These are phyloP conservation scores for Typhlichthys eigenmanni DNA, from an alignment of 2,797 vertebrate genomes.

Conservation along the genomic window DNA sequence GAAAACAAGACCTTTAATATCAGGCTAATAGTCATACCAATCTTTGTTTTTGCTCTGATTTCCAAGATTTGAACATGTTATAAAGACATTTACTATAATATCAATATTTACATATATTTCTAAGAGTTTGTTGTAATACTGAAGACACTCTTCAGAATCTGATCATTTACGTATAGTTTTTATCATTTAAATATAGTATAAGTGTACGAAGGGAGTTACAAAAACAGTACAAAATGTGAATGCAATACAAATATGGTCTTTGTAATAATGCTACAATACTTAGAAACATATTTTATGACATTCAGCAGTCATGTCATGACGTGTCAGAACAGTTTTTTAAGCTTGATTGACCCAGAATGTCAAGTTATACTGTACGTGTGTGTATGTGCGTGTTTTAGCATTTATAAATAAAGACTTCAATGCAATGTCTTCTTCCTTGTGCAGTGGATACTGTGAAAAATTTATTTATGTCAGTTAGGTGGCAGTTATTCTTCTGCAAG, in stretches of 20 bases:
- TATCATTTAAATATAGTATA: conserved; percentile 10
- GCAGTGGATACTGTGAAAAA: no score
- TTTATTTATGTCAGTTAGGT: no score
- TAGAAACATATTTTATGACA: background rate
- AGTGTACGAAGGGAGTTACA: conserved; percentile 37
- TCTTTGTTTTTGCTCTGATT: background rate
- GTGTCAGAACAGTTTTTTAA: background rate
- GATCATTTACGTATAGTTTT: conserved; percentile 9
- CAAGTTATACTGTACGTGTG: conserved; percentile 19
- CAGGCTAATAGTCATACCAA: conserved; percentile 1
- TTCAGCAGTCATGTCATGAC: background rate
- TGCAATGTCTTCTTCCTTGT: background rate
- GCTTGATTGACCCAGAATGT: conserved; percentile 14
- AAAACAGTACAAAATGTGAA: conserved; percentile 47
- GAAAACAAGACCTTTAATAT: conserved; percentile 41
- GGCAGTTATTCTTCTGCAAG: no score
- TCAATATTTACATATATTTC: conserved; percentile 29
- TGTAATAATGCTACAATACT: conserved; percentile 5
- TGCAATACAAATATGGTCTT: conserved; percentile 35
- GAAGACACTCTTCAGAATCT: conserved; percentile 5
- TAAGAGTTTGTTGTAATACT: conserved; percentile 2
- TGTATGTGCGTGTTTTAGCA: conserved; percentile 57
- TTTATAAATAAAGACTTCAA: conserved; percentile 38
- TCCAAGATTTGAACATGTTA: no score
- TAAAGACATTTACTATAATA: conserved; percentile 15